These are phyloP conservation scores for Nemurella pictetii DNA, from an alignment of 2,888 invertebrate species.

Conservation along the genomic window DNA sequence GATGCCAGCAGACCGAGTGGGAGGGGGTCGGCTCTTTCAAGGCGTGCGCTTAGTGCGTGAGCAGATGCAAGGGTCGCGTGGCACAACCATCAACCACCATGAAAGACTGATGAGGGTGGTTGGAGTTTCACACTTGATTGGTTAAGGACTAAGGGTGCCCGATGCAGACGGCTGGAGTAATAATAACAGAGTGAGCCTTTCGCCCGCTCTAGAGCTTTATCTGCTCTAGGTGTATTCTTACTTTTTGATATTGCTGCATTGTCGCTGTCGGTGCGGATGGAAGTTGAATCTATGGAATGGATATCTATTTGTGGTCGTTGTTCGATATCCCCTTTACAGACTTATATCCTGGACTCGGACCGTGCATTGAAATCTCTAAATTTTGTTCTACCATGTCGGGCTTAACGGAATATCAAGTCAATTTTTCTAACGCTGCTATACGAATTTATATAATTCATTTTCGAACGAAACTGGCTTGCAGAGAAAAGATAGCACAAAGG, in stretches of 20 bases:
- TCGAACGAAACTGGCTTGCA: background rate
- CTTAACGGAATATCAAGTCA: background rate
- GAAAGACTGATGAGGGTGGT: background rate
- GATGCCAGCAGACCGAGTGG: background rate
- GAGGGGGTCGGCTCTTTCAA: background rate
- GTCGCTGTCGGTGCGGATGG: background rate
- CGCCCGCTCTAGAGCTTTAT: background rate
- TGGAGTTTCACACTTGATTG: slow-evolving; percentile 10
- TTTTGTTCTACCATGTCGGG: background rate
- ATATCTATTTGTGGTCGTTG: background rate
- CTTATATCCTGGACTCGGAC: background rate
- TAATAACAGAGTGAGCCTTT: background rate
- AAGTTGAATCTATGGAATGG: too few species aligned
- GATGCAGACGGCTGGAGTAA: background rate
- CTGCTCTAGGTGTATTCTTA: background rate
- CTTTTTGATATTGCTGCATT: background rate
- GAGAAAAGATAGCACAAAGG: too few species aligned
- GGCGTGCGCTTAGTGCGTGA: slow-evolving; percentile 8
- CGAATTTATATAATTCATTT: too few species aligned
- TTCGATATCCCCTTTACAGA: background rate
- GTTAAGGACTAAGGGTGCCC: background rate
- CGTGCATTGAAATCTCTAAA: background rate
- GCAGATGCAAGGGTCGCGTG: slow-evolving; percentile 21
- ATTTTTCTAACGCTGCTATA: background rate
- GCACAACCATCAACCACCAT: background rate